These are phyloP conservation scores for Halcyon badia DNA, from an alignment of 2,797 vertebrate genomes.

Conservation along the genomic window DNA sequence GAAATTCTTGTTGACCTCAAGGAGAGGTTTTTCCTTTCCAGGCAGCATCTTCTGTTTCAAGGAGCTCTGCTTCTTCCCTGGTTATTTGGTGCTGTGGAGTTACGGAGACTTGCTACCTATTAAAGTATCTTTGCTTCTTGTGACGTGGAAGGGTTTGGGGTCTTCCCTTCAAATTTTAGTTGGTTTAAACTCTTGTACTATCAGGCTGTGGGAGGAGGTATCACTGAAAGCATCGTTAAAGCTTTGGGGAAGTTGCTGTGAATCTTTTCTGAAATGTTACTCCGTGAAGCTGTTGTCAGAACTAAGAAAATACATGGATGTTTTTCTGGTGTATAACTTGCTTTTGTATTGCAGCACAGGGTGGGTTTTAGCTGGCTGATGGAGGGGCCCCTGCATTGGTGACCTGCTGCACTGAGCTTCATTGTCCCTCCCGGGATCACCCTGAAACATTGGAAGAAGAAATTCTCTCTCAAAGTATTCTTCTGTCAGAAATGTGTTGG, in stretches of 20 bases:
- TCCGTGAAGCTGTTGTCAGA: background rate
- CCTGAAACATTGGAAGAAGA: background rate
- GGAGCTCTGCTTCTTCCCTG: background rate
- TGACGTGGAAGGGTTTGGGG: fast-evolving
- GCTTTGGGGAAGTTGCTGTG: background rate
- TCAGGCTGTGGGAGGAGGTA: background rate
- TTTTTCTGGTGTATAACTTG: background rate
- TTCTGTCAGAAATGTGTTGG: background rate
- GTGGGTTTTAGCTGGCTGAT: background rate
- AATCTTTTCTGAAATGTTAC: background rate
- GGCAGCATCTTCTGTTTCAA: background rate
- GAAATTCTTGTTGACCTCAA: background rate
- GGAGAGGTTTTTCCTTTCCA: background rate
- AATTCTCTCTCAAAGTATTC: background rate
- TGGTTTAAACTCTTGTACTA: background rate
- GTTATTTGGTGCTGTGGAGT: background rate
- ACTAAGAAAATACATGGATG: background rate
- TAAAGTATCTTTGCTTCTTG: background rate
- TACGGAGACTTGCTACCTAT: background rate
- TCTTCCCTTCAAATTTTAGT: background rate
- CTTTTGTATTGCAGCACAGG: background rate
- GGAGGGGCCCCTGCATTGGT: background rate
- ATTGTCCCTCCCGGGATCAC: background rate
- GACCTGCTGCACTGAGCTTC: background rate
- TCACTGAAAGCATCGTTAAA: background rate